Conservation (phyloP, 2,113 vertebrate species). For the Zosterops hypoxanthus region DNA sequence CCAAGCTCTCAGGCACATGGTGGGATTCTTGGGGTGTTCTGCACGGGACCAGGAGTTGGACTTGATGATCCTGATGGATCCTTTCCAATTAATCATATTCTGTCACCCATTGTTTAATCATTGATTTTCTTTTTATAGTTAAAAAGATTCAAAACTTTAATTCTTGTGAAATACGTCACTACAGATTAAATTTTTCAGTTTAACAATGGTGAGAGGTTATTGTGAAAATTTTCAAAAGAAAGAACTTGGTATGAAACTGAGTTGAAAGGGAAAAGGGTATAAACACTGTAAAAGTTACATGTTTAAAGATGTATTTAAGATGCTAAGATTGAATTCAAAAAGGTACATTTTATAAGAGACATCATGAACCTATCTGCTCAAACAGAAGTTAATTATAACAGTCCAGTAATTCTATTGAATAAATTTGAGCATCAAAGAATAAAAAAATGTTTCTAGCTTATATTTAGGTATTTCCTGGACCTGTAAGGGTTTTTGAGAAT, state of each 20-base stretch:
- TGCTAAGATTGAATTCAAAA: background rate
- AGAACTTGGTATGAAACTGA: background rate
- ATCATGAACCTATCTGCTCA: background rate
- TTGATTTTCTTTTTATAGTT: background rate
- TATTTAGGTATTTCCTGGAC: background rate
- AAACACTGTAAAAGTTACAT: background rate
- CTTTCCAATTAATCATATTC: background rate
- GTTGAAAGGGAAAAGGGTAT: background rate
- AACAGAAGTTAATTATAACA: background rate
- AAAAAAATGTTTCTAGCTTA: background rate
- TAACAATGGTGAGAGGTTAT: background rate
- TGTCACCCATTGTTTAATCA: background rate
- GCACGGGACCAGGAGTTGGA: accelerated
- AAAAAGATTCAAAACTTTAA: background rate
- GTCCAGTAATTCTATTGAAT: background rate
- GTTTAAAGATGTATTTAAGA: background rate
- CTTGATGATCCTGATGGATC: background rate
- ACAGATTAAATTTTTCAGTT: background rate
- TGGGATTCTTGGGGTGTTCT: background rate
- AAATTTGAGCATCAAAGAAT: background rate
- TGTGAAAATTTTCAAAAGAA: background rate
- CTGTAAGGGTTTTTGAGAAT: background rate
- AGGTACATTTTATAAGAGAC: background rate
- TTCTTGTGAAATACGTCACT: background rate
- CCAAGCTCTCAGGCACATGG: background rate